Conservation (phyloP, 2,888 invertebrate species). For the Hemistola chrysoprasaria region DNA sequence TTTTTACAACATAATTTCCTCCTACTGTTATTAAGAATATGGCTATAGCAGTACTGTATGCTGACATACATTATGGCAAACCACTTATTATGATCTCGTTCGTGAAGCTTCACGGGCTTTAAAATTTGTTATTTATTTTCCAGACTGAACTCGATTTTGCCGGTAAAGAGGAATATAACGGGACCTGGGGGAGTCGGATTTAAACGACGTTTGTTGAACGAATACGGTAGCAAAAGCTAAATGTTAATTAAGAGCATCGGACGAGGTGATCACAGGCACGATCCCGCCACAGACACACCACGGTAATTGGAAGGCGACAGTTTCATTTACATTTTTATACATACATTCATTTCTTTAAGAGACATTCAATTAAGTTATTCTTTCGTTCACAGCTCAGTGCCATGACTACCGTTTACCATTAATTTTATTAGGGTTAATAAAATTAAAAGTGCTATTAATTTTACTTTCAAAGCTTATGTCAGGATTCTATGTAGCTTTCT, state of each 20-base stretch:
- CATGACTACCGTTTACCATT: constrained; percentile 31
- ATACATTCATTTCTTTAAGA: constrained; percentile 40
- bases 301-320: constrained; percentile 60
- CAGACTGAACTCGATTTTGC: constrained; percentile 50
- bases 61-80: constrained; percentile 29
- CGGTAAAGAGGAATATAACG: constrained; percentile 67
- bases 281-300: constrained; percentile 33
- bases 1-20: constrained; percentile 20
- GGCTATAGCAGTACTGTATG: constrained; percentile 18
- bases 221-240: constrained; percentile 68
- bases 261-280: constrained; percentile 60
- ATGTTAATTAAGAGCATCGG: constrained; percentile 75
- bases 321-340: constrained; percentile 59
- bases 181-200: constrained; percentile 53
- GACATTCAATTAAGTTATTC: constrained; percentile 48
- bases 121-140: constrained; percentile 50
- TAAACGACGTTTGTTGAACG: constrained; percentile 44
- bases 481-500: constrained; percentile 52
- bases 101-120: constrained; percentile 36
- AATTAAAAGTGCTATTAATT: constrained; percentile 38
- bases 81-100: constrained; percentile 38
- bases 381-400: constrained; percentile 29
- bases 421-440: constrained; percentile 39
- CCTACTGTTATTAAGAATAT: constrained; percentile 29
- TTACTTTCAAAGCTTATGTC: constrained; percentile 30